Percentiles rank a stretch among this genome's conserved stretches.
These are phyloP conservation scores for Mayetiola destructor DNA, from an alignment of 2,888 invertebrate species.

Conservation along the genomic window DNA sequence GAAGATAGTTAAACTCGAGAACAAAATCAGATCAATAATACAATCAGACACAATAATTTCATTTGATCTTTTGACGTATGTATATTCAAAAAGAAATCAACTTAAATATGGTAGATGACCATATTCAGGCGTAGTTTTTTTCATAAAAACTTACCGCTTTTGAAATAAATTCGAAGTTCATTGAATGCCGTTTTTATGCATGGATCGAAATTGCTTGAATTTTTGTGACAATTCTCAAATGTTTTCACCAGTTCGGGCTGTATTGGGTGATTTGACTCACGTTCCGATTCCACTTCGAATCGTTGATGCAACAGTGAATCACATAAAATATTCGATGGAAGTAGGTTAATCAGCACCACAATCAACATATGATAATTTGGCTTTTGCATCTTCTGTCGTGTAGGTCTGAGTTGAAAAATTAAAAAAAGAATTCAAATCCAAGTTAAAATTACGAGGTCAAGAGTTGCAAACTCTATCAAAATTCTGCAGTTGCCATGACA, in stretches of 20 bases:
- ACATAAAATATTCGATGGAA: neutral
- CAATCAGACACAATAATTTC: neutral
- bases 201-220: slow-evolving; percentile 48
- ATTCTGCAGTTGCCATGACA: no score
- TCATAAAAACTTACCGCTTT: slow-evolving; percentile 40
- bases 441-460: no score
- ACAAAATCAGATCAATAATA: neutral
- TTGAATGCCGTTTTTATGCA: slow-evolving; percentile 61
- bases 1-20: neutral
- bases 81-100: no score
- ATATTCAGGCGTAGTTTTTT: no score
- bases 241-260: slow-evolving; percentile 33
- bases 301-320: neutral
- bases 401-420: no score
- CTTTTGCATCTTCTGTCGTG: neutral
- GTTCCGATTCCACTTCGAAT: neutral
- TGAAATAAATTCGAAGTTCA: slow-evolving; percentile 53
- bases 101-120: no score
- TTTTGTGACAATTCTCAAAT: slow-evolving; percentile 45
- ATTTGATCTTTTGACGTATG: no score
- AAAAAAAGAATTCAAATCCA: no score
- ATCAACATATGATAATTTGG: neutral
- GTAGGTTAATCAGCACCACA: neutral
- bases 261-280: neutral
- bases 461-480: no score